Conservation (phyloP, 2,113 vertebrate genomes). For the Piaya cayana region DNA sequence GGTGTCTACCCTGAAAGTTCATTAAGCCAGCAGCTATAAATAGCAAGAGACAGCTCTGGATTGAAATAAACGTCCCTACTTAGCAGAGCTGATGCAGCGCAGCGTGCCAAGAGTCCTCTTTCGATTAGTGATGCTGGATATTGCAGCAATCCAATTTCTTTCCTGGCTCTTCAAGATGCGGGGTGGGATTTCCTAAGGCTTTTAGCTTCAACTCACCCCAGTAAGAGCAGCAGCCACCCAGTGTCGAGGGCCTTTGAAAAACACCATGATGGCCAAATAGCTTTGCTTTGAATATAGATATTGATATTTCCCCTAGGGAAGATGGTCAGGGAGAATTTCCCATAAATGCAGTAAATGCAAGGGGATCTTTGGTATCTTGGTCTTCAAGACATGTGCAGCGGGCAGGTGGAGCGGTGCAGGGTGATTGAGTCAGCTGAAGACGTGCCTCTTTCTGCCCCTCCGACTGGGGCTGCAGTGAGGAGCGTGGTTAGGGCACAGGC, state of each 20-base stretch:
- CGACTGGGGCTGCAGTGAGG: accelerated
- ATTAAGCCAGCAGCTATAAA: conserved; percentile 19
- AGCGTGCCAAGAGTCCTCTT: neutral
- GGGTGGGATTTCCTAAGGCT: neutral
- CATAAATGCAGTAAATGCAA: accelerated
- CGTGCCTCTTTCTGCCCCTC: neutral
- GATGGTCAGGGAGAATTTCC: neutral
- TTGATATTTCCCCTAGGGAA: neutral
- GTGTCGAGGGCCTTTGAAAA: neutral
- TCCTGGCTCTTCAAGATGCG: neutral
- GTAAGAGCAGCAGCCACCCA: neutral
- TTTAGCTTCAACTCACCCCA: neutral
- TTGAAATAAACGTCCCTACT: neutral
- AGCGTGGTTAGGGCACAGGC: accelerated
- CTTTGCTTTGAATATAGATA: neutral
- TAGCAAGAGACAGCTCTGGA: neutral
- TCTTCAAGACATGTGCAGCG: accelerated
- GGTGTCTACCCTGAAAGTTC: neutral
- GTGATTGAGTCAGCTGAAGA: neutral
- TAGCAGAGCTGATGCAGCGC: neutral
- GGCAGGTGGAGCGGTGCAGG: accelerated
- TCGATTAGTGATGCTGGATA: neutral
- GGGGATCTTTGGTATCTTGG: neutral
- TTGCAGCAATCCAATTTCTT: neutral
- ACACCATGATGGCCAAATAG: neutral